Percentiles rank a stretch among this genome's conserved stretches.
Conservation (phyloP, 2,797 vertebrate species). For the Microctenopoma steveboyesi region DNA sequence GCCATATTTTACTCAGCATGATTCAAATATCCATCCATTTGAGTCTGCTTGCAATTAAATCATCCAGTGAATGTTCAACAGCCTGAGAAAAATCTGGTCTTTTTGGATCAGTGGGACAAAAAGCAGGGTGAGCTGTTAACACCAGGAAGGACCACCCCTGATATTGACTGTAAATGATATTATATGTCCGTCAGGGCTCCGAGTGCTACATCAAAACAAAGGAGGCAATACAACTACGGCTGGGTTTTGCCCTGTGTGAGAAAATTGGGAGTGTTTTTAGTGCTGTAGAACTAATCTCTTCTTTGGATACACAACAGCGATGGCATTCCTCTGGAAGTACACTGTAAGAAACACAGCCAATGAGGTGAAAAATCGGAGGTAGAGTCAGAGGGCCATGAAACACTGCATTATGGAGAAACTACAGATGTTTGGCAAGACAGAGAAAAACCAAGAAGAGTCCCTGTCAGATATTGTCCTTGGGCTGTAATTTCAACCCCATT, state of each 20-base stretch:
- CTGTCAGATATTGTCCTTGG: slow-evolving; percentile 59
- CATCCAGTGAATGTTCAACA: slow-evolving; percentile 68
- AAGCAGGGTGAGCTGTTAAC: slow-evolving; percentile 74
- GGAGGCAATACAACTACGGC: slow-evolving; percentile 50
- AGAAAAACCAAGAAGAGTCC: slow-evolving; percentile 63
- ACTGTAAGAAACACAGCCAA: slow-evolving; percentile 43
- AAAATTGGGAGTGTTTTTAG: slow-evolving; percentile 74
- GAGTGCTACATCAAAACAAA: slow-evolving; percentile 68
- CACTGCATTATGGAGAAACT: slow-evolving; percentile 56
- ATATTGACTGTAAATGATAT: slow-evolving; percentile 71
- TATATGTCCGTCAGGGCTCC: slow-evolving; percentile 64
- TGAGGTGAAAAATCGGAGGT: slow-evolving; percentile 54
- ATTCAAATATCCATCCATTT: slow-evolving; percentile 76
- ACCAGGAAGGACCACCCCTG: slow-evolving; percentile 76
- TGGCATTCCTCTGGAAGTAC: slow-evolving; percentile 52
- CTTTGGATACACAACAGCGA: slow-evolving; percentile 78
- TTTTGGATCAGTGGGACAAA: slow-evolving; percentile 69
- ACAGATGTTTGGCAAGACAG: slow-evolving; percentile 57
- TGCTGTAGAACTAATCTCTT: slow-evolving; percentile 71
- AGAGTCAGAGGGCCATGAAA: slow-evolving; percentile 49
- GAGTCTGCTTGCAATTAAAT: slow-evolving; percentile 79
- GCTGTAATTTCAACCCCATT: slow-evolving; percentile 74
- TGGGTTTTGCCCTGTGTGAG: slow-evolving; percentile 69
- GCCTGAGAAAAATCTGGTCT: slow-evolving; percentile 73
- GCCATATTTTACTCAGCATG: slow-evolving; percentile 74